These are phyloP conservation scores for Cydia strobilella DNA, from an alignment of 1,140 invertebrate genomes.

Conservation along the genomic window DNA sequence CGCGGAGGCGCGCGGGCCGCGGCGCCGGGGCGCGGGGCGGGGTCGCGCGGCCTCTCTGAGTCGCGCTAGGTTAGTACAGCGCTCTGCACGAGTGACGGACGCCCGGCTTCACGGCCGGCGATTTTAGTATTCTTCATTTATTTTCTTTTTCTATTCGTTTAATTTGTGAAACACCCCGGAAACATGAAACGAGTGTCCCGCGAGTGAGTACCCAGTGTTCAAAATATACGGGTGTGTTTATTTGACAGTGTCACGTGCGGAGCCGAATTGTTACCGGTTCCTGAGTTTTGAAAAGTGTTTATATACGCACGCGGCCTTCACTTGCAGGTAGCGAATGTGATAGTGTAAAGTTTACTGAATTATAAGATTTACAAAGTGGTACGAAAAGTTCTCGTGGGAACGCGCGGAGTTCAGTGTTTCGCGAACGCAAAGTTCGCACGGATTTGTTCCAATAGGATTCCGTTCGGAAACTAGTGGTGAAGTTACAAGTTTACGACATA, in stretches of 20 bases:
- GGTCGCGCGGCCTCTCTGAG: constrained; percentile 70
- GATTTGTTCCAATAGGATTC: constrained; percentile 63
- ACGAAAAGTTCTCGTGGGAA: constrained; percentile 48
- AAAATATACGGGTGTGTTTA: constrained; percentile 57
- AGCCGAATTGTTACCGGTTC: constrained; percentile 74
- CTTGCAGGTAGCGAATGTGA: constrained; percentile 70
- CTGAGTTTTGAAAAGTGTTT: constrained; percentile 74
- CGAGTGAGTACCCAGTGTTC: constrained; percentile 59
- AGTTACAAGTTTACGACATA: constrained; percentile 70
- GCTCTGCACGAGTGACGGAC: constrained; percentile 77
- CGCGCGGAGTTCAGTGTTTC: constrained; percentile 42
- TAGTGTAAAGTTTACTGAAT: constrained; percentile 49
- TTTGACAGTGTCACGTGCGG: constrained; percentile 77
- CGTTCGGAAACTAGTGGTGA: constrained; percentile 53
- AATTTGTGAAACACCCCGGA: constrained; percentile 63
- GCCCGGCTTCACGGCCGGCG: constrained; percentile 72
- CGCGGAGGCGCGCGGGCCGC: constrained; percentile 56
- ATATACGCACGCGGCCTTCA: constrained; percentile 71
- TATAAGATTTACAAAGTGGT: constrained; percentile 45
- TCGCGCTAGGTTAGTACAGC: constrained; percentile 68
- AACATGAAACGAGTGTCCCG: constrained; percentile 57
- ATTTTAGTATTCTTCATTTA: constrained; percentile 78
- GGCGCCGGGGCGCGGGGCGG: constrained; percentile 61
- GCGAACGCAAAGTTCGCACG: constrained; percentile 49
- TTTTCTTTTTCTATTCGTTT: constrained; percentile 80